phyloP scores from a whole-genome alignment of 2,797 vertebrate genomes.

The Morus bassanus region DNA sequence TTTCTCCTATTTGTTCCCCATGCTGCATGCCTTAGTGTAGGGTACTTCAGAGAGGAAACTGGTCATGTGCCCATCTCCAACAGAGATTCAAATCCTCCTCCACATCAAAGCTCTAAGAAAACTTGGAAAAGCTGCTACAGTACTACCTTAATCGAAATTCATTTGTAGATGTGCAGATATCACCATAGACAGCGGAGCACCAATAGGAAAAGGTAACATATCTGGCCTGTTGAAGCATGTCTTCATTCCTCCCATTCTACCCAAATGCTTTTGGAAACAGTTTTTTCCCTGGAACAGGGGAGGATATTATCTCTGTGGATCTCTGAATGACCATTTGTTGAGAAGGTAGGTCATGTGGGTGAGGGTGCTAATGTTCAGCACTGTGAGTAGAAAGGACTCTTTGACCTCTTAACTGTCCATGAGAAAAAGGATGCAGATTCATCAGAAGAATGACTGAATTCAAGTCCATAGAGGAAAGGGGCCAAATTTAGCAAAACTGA shows the following conservation, averaged over 20 bases:
- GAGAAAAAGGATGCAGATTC: neutral
- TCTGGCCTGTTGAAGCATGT: neutral
- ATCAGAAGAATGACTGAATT: neutral
- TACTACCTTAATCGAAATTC: neutral
- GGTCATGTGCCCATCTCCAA: neutral
- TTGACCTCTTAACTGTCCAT: neutral
- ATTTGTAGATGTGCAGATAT: neutral
- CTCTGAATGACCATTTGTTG: neutral
- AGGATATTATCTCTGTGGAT: neutral
- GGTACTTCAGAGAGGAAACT: neutral
- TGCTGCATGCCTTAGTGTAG: too few relatives aligned
- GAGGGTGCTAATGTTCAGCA: neutral
- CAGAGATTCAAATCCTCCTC: neutral
- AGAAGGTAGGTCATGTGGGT: neutral
- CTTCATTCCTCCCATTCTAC: neutral
- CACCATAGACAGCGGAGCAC: accelerated
- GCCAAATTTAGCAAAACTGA: neutral
- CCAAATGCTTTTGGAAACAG: neutral
- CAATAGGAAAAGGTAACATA: neutral
- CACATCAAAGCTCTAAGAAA: neutral
- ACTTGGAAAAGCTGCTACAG: neutral
- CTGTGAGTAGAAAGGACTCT: neutral
- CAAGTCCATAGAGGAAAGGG: neutral
- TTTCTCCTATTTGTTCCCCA: neutral
- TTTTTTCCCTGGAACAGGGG: neutral